Percentiles rank a stretch among this genome's conserved stretches.
phyloP scores from a whole-genome alignment of 1,140 invertebrate genomes.

The Portunus trituberculatus region DNA sequence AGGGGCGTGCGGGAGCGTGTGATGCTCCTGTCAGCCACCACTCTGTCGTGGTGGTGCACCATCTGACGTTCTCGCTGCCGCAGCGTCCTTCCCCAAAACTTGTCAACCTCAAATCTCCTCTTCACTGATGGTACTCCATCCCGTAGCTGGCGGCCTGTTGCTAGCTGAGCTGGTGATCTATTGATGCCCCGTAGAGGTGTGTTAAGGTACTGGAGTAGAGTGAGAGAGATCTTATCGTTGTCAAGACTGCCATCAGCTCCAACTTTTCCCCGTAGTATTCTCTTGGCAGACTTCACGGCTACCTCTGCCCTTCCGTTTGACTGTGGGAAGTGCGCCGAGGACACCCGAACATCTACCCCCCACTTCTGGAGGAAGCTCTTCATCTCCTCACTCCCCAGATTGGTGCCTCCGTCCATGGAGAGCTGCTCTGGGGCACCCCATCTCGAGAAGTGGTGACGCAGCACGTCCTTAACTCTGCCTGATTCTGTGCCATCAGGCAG shows the following conservation, averaged over 20 bases:
- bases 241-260: neutral
- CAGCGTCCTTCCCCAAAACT: neutral
- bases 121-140: neutral
- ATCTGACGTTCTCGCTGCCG: neutral
- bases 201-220: neutral
- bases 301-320: slow-evolving; percentile 8
- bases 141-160: neutral
- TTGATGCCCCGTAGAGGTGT: too few relatives aligned
- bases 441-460: neutral
- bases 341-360: neutral
- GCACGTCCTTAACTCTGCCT: neutral
- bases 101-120: neutral
- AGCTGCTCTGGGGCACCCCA: neutral
- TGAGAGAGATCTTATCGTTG: neutral
- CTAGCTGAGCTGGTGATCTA: too few relatives aligned
- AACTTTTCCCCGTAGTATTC: neutral
- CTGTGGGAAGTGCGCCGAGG: neutral
- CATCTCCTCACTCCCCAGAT: neutral
- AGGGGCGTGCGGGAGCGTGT: too few relatives aligned
- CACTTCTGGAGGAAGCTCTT: neutral
- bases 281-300: neutral
- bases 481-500: neutral
- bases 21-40: too few relatives aligned
- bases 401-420: neutral
- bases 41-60: neutral